phyloP scores from a whole-genome alignment of 2,888 invertebrate species.

The Ophion obscuratus region DNA sequence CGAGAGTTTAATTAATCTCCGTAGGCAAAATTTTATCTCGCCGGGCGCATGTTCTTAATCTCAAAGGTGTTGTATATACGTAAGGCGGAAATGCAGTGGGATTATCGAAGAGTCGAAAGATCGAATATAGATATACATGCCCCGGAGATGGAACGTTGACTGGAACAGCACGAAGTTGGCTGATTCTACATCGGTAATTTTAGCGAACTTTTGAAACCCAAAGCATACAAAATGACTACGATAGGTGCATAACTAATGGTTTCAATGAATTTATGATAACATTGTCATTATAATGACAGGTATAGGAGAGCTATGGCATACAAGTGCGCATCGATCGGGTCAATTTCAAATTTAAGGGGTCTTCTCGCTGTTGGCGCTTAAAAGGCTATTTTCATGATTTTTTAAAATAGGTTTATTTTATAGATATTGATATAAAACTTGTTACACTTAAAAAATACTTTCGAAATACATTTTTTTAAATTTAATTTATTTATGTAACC shows the following conservation, averaged over 20 bases:
- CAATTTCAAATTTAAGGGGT: no score
- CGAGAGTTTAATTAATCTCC: neutral
- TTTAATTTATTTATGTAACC: no score
- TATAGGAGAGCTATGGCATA: no score
- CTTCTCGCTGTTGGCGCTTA: no score
- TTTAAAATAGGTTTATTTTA: no score
- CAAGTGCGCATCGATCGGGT: no score
- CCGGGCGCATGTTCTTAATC: slow-evolving; percentile 32
- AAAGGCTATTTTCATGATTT: no score
- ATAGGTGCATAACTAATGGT: neutral
- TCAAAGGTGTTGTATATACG: slow-evolving; percentile 17
- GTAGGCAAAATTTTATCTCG: slow-evolving; percentile 2
- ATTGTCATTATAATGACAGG: neutral
- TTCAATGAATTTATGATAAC: neutral
- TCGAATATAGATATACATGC: neutral
- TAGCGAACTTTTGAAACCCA: neutral
- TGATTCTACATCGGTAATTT: neutral
- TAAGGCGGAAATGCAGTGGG: slow-evolving; percentile 13
- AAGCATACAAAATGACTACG: neutral
- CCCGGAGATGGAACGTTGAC: neutral
- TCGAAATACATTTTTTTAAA: no score
- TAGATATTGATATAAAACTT: no score
- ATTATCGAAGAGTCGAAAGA: slow-evolving; percentile 25
- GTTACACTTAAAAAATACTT: no score
- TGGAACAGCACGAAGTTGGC: neutral